Evolutionary conservation across 1,140 invertebrate species (phyloP).

Genomic region (Leptestheria dahalacensis): DNA sequence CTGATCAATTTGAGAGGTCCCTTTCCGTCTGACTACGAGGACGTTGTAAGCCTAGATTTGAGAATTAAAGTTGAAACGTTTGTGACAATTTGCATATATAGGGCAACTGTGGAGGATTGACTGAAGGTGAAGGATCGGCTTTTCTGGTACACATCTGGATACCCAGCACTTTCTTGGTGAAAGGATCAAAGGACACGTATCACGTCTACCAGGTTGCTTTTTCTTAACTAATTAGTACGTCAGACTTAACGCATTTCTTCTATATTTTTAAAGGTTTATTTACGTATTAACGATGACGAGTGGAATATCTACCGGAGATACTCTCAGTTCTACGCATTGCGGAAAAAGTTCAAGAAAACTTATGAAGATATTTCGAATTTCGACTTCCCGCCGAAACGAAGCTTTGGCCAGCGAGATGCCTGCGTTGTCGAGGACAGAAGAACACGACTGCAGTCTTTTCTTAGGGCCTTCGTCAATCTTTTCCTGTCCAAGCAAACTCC

Average conservation of each 20-base stretch:
- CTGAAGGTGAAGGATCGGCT: constrained; percentile 23
- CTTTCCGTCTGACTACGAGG: constrained; percentile 33
- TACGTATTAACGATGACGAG: constrained; percentile 70
- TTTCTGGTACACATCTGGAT: constrained; percentile 82
- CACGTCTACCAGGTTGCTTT: constrained; percentile 71
- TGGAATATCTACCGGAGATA: constrained; percentile 89
- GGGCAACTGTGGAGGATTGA: constrained; percentile 7
- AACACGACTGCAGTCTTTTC: constrained; percentile 55
- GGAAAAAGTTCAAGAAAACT: constrained; percentile 63
- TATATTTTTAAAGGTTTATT: constrained; percentile 44
- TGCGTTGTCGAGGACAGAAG: constrained; percentile 63
- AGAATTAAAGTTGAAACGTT: too few species aligned
- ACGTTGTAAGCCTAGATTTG: too few species aligned
- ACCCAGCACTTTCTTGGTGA: constrained; percentile 73
- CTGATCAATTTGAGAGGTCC: constrained; percentile 53
- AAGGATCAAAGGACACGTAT: constrained; percentile 53
- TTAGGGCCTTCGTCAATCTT: constrained; percentile 55
- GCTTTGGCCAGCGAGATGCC: constrained; percentile 70
- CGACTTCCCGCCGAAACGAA: constrained; percentile 88
- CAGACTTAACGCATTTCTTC: constrained; percentile 1
- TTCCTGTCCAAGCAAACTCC: constrained; percentile 43
- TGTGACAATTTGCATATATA: too few species aligned
- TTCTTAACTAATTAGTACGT: not conserved
- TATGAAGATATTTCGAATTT: constrained; percentile 59
- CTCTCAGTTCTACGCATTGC: constrained; percentile 71